These are phyloP conservation scores for Dryobotodes eremita DNA, from an alignment of 2,888 invertebrate genomes.

Conservation along the genomic window DNA sequence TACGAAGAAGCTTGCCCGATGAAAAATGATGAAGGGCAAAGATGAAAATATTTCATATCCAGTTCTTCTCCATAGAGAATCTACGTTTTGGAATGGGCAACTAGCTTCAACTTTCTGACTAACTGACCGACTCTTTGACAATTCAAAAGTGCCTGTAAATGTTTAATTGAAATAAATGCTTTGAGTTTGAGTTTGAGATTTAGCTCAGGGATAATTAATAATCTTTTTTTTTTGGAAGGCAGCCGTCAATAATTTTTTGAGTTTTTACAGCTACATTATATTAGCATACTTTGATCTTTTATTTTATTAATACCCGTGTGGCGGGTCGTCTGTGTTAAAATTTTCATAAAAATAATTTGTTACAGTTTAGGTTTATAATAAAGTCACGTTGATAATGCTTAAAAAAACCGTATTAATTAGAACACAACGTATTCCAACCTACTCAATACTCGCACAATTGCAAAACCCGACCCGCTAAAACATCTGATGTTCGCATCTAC, in stretches of 20 bases:
- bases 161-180: too few relatives aligned
- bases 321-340: neutral
- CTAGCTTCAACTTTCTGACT: too few relatives aligned
- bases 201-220: neutral
- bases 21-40: slow-evolving; percentile 28
- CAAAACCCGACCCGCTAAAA: neutral
- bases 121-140: too few relatives aligned
- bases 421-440: neutral
- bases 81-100: too few relatives aligned
- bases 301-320: neutral
- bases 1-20: slow-evolving; percentile 38
- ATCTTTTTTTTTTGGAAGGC: neutral
- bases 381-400: neutral
- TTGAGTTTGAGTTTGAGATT: too few relatives aligned
- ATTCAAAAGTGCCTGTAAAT: too few relatives aligned
- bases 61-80: too few relatives aligned
- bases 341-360: too few relatives aligned
- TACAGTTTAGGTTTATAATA: too few relatives aligned
- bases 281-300: neutral
- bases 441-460: neutral
- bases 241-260: neutral
- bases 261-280: neutral
- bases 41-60: neutral
- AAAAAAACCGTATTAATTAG: neutral
- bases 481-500: neutral